Evolutionary conservation across 2,888 invertebrate species (phyloP), one percentile per base, ranked within the genome.

Genomic region (Macaria notata): DNA sequence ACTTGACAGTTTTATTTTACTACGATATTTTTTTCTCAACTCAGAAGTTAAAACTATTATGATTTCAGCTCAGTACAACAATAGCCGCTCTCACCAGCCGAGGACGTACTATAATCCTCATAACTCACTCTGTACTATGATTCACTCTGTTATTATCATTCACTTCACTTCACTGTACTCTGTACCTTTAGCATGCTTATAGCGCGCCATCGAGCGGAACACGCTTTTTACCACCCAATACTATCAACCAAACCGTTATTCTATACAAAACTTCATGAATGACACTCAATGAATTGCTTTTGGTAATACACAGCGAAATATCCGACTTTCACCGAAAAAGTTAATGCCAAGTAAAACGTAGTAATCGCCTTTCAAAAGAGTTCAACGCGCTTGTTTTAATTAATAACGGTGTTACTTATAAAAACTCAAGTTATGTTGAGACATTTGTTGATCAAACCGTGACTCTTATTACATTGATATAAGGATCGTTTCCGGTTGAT

Each of bases 81-180:
- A 36, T 36, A 0, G 33, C 33, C 19, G 49, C 45, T 46, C 43
- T 49, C 38, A 30, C 43, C 46, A 9, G 31, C 57, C 38, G 30
- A 49, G 51, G 52, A 59, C 60, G 56, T 54, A 59, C 56, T 56
- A 49, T 9, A 9, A 45, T 50, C 54, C 54, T 65, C 62, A 69
- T 62, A 69, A 68, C 60, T 69, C 63, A 69, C 60, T 69, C 2
- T 69, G 70, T 65, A 65, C 66, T 72, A 65, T 71, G 73, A 75
- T 72, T 75, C 64, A 68, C 63, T 61, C 45, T 45, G 65, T 65
- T 68, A 66, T 64, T 62, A 62, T 61, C 60, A 48, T 68, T 68
- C 4, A n/a, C 41, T 8, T 9, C 8, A 41, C 41, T 8, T 4
- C 9, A 8, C 41, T 8, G 41, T n/a, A 41, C 4, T 8, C 41